Evolutionary conservation across 2,888 invertebrate species (phyloP), one percentile per base, ranked within the genome.

Genomic region (Coleophora flavipennella): DNA sequence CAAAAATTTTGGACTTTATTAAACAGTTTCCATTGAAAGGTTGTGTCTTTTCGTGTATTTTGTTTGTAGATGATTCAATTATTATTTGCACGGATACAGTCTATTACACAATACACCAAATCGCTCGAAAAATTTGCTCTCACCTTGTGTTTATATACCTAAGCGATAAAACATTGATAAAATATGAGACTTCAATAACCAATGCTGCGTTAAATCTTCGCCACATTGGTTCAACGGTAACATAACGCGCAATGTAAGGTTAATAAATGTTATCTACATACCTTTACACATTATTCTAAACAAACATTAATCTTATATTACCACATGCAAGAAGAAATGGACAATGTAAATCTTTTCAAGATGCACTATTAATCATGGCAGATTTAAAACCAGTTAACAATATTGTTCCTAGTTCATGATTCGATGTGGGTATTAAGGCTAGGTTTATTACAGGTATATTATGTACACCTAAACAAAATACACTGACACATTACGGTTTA

Each of bases 391-490:
- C 35, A 29, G 36, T 45, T 45, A 62, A 67, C 66, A 67, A 67
- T 62, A 71, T 61, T 68, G 62, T 59, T 70, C 67, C 74, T 77
- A 78, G 71, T 64, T 39, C 53, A 74, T 74, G 62, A 60, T 81
- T 84, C 83, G 83, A 83, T 84, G 83, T 84, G 75, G 80, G 57
- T 62, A 66, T 77, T 81, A 84, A 84, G 83, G 83, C 83, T 83
- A 80, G 74, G 78, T 76, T 49, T 6, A 20, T 67, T 67, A 69
- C 58, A 62, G 71, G 73, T 75, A 73, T 20, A 20, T 20, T 20
- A 20, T 67, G 52, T 74, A 78, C 71, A 72, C 67, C 71, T 74
- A 74, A 72, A 78, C 67, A 61, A 66, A 70, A 72, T 61, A 78
- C 72, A 74, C 66, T 57, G 69, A 67, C 62, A 69, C 69, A 67